Conservation (phyloP, 2,797 vertebrate species). For the Phalloptychus januarius region DNA sequence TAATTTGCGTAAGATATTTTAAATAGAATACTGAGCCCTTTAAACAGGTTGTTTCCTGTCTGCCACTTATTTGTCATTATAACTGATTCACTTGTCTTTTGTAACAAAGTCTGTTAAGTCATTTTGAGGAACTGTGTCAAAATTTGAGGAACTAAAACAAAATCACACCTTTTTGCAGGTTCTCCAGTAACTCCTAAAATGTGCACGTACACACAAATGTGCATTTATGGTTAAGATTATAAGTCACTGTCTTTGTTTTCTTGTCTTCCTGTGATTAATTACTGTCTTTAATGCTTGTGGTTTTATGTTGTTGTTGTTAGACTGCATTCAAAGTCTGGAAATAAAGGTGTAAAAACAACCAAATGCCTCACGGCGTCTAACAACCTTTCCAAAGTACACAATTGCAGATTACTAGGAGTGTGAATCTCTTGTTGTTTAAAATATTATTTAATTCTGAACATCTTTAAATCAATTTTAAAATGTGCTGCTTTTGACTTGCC, state of each 20-base stretch:
- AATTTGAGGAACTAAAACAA: constrained; percentile 62
- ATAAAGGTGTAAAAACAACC: constrained; percentile 12
- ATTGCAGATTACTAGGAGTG: neutral
- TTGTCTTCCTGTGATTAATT: constrained; percentile 28
- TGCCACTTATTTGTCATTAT: neutral
- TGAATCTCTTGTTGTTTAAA: neutral
- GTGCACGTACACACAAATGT: neutral
- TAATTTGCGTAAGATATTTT: neutral
- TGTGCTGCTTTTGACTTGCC: neutral
- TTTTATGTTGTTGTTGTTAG: constrained; percentile 16
- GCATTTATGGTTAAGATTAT: neutral
- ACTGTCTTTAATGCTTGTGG: constrained; percentile 34
- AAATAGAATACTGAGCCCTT: neutral
- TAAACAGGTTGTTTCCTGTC: neutral
- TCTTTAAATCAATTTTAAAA: neutral
- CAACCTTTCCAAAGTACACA: constrained; percentile 8
- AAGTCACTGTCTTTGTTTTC: constrained; percentile 31
- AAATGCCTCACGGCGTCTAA: constrained; percentile 18
- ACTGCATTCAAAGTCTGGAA: constrained; percentile 43
- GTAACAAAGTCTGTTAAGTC: constrained; percentile 1
- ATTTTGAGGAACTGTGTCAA: constrained; percentile 48
- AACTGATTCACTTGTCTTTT: neutral
- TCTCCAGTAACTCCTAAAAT: constrained; percentile 31
- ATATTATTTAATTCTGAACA: neutral
- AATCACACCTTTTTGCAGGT: constrained; percentile 34